Base-by-base conservation (phyloP, 2,888 invertebrate genomes). In the Cecidostiba fungosa region DNA sequence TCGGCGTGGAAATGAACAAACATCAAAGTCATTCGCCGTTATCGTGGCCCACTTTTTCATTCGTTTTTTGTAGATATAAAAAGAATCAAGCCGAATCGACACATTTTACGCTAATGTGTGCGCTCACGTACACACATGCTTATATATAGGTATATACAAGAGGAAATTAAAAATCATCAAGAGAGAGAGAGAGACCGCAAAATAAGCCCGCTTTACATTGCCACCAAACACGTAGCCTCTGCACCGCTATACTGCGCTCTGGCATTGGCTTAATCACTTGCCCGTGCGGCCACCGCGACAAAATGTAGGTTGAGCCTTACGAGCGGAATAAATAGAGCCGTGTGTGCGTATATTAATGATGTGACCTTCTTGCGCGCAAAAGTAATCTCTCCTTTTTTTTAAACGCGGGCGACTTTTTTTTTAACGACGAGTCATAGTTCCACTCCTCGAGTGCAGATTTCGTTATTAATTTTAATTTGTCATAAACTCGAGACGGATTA, bases 211-310 rank as follows among this genome's bases (percentile, higher is more conserved):
- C 32, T 43, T 16, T 29, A 10, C 26, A 39, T n/a, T 12, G 23
- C 19, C 10, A 36, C 39, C 39, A 43, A 72, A 72, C 36, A n/a
- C 39, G 12, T 39, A 32, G 54, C n/a, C 54, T 59, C 54, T 19
- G 19, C 39, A 72, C n/a, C 66, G 66, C 66, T 19, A n/a, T n/a
- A 23, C 14, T 29, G 29, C 19, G 4, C 54, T 19, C 54, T 87
- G 89, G 88, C 88, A 89, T 89, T 89, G 89, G 87, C 88, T 88
- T 83, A 85, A 81, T 85, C 83, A 69, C 43, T 84, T 36, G 73
- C 32, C 50, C 69, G 77, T 50, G 69, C 36, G 36, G 36, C 4
- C 23, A 32, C 32, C 32, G 19, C 54, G 66, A 74, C 87, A 70
- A 81, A 85, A 84, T 85, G 88, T 88, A 87, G 86, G 86, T 86